phyloP scores from a whole-genome alignment of 2,888 invertebrate species.

The Zaprionus lineosus region DNA sequence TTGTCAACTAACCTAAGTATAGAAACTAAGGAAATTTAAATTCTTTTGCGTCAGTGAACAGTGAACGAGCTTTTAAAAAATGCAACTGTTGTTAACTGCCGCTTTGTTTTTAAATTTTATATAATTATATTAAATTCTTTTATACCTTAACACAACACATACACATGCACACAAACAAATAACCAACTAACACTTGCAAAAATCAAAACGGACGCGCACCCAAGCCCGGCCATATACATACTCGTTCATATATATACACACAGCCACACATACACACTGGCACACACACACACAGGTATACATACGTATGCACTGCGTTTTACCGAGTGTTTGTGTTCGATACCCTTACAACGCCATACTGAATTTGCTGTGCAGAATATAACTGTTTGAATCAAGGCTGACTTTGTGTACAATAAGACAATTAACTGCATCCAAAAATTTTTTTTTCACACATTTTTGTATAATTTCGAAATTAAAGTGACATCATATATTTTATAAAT shows the following conservation, averaged over 20 bases:
- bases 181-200: background rate
- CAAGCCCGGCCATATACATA: conserved; percentile 19
- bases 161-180: conserved; percentile 2
- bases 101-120: conserved; percentile 38
- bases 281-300: conserved; percentile 1
- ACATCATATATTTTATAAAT: too few species aligned
- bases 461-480: too few species aligned
- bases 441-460: too few species aligned
- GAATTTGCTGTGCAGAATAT: too few species aligned
- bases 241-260: background rate
- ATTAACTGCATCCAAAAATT: too few species aligned
- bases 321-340: background rate
- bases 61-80: too few species aligned
- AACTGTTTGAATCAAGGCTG: too few species aligned
- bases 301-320: background rate
- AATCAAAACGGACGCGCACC: conserved; percentile 6
- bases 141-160: conserved; percentile 8
- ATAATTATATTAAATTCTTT: conserved; percentile 26
- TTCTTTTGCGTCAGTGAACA: background rate
- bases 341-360: conserved; percentile 5
- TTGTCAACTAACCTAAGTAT: background rate
- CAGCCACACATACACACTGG: background rate
- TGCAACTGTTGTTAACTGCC: too few species aligned
- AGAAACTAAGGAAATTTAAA: too few species aligned
- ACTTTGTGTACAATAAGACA: too few species aligned